Evolutionary conservation across 2,888 invertebrate species (phyloP).

Genomic region (Pammene fasciana): DNA sequence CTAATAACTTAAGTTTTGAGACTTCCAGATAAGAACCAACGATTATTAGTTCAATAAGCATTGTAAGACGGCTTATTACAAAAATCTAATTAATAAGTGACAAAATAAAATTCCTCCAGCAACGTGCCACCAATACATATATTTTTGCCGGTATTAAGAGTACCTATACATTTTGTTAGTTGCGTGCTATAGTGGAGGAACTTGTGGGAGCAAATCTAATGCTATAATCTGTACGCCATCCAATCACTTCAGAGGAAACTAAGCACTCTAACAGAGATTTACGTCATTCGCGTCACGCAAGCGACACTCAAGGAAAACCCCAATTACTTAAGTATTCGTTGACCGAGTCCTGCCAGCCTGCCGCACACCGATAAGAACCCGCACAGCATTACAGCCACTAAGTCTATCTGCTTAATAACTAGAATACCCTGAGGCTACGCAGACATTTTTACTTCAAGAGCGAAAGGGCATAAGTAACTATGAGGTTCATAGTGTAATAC

Average conservation of each 20-base stretch:
- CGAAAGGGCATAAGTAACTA: background rate
- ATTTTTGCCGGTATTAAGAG: no score
- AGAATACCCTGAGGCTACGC: background rate
- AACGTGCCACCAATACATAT: no score
- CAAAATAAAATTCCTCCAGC: no score
- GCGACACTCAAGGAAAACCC: conserved; percentile 30
- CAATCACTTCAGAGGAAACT: conserved; percentile 8
- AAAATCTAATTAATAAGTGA: no score
- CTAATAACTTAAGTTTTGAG: no score
- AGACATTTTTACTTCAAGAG: conserved; percentile 5
- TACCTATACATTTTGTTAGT: no score
- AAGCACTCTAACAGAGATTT: background rate
- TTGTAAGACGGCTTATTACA: no score
- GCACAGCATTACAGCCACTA: conserved; percentile 23
- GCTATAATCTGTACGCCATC: background rate
- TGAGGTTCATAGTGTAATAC: background rate
- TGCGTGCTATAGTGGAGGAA: no score
- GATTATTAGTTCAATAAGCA: no score
- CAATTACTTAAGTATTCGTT: conserved; percentile 37
- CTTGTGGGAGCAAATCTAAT: background rate
- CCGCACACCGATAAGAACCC: conserved; percentile 16
- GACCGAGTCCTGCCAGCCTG: conserved; percentile 30
- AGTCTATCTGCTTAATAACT: conserved; percentile 4
- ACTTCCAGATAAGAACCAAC: no score
- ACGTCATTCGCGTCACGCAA: conserved; percentile 23